A percentile compares a stretch with the other conserved stretches of the same genome.
Evolutionary conservation across 2,888 invertebrate species (phyloP).

Genomic region (Sinelater perroti): DNA sequence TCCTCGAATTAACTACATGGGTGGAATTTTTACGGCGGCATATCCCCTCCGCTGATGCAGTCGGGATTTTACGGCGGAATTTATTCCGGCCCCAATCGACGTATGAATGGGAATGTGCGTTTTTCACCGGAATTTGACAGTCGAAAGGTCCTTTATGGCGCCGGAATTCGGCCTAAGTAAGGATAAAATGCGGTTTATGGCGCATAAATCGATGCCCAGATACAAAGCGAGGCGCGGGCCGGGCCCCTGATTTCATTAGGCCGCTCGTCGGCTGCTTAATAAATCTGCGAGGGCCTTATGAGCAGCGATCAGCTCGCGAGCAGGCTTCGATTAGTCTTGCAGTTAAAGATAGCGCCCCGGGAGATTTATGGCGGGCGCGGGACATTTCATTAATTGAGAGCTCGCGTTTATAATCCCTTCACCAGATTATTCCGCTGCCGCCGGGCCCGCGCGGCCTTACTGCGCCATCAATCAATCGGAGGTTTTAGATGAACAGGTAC

Average conservation of each 20-base stretch:
- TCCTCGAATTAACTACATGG: conserved; percentile 25
- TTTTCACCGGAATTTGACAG: conserved; percentile 27
- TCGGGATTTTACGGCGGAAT: conserved; percentile 20
- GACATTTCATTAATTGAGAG: conserved; percentile 50
- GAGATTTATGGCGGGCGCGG: conserved; percentile 46
- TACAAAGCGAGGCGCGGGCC: conserved; percentile 10
- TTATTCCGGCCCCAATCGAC: conserved; percentile 26
- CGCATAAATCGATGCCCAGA: conserved; percentile 23
- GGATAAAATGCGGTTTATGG: conserved; percentile 20
- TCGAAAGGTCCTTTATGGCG: conserved; percentile 25
- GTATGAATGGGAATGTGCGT: conserved; percentile 28
- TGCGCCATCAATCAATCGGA: conserved; percentile 47
- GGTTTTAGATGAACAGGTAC: conserved; percentile 40
- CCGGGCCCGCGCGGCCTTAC: conserved; percentile 43
- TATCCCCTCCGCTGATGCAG: conserved; percentile 11
- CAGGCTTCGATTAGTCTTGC: conserved; percentile 44
- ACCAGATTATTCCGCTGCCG: conserved; percentile 45
- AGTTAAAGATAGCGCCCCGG: conserved; percentile 39
- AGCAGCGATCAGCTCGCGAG: conserved; percentile 41
- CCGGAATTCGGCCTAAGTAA: conserved; percentile 20
- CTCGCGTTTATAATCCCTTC: conserved; percentile 49
- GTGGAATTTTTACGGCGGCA: conserved; percentile 20
- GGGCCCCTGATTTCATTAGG: conserved; percentile 24
- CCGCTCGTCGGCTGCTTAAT: conserved; percentile 30
- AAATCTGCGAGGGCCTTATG: conserved; percentile 36